A percentile compares a stretch with the other conserved stretches of the same genome.
These are phyloP conservation scores for Anoura caudifer DNA, from an alignment of 2,113 vertebrate genomes.

Conservation along the genomic window DNA sequence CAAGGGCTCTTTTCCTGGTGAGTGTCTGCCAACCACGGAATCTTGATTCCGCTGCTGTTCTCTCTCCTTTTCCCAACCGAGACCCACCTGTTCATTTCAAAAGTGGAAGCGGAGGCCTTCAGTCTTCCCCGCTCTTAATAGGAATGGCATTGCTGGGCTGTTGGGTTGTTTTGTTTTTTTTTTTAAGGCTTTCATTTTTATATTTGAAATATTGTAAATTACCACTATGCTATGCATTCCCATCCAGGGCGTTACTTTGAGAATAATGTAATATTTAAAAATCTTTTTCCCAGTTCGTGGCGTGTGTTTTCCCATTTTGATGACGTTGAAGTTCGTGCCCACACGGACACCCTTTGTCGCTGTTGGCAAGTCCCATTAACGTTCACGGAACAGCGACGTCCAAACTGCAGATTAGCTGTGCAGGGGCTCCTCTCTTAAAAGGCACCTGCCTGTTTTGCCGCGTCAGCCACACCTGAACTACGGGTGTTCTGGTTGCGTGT, in stretches of 20 bases:
- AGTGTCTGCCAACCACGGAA: not conserved
- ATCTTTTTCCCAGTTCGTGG: too few relatives aligned
- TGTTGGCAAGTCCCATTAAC: not conserved
- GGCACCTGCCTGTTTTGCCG: not conserved
- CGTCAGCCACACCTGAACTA: not conserved
- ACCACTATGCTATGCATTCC: not conserved
- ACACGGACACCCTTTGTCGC: not conserved
- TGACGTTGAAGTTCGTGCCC: not conserved
- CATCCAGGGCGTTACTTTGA: not conserved
- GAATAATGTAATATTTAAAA: not conserved
- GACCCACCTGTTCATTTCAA: not conserved
- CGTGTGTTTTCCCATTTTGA: not conserved
- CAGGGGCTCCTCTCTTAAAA: not conserved
- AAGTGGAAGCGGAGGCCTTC: not conserved
- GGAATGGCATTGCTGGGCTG: not conserved
- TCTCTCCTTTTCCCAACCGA: not conserved
- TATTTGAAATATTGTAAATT: not conserved
- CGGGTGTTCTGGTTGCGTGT: not conserved
- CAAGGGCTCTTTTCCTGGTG: not conserved
- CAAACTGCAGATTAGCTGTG: slow-evolving; percentile 28
- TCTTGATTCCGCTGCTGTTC: not conserved
- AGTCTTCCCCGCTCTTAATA: not conserved
- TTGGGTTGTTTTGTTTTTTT: too few relatives aligned
- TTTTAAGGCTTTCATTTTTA: not conserved
- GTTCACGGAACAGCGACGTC: not conserved